Base-by-base conservation (phyloP, 2,888 invertebrate species). In the Panzeria rudis region DNA sequence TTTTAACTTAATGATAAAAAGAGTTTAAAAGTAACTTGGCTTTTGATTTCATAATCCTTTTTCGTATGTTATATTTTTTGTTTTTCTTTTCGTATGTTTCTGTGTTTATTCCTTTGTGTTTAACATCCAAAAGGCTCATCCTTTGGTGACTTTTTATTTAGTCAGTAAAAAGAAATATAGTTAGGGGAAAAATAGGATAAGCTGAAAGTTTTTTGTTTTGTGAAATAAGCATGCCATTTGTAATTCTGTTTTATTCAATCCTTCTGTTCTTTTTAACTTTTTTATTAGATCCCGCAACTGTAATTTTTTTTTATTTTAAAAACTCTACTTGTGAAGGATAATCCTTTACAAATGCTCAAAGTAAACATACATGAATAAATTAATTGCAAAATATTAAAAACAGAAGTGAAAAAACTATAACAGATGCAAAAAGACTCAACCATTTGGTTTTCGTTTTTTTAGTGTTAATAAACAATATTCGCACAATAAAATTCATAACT, bases 41-140 rank as follows among this genome's bases (percentile, higher is more conserved):
- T 64, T 84, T 79, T 79, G 54, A 64, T 75, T 71, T 80, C 61
- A 52, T 59, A 84, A 76, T 80, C 66, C 64, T 25, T 59, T 80
- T 84, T 64, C 62, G 41, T 29, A 59, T 77, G 23, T 52, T 66
- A 35, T 50, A 59, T n/a, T 54, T 62, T 35, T 23, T 50, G 50
- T n/a, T 54, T 62, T 35, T 23, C 50, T 8, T 35, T 56, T 66
- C 41, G 20, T 56, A n/a, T 66, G n/a, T 25, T 54, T 56, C 4
- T 35, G 20, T 35, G 15, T 41, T 41, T 20, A 2, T 59, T 71
- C 72, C 11, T 32, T 59, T 68, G 35, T 72, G 6, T 62, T 72
- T 84, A 69, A 71, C 82, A 68, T 78, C 41, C n/a, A 73, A 69
- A 50, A 62, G 62, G 64, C 56, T 85, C 50, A 81, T 78, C 71